Conservation (phyloP, 2,797 vertebrate genomes). For the Danio aesculapii region DNA sequence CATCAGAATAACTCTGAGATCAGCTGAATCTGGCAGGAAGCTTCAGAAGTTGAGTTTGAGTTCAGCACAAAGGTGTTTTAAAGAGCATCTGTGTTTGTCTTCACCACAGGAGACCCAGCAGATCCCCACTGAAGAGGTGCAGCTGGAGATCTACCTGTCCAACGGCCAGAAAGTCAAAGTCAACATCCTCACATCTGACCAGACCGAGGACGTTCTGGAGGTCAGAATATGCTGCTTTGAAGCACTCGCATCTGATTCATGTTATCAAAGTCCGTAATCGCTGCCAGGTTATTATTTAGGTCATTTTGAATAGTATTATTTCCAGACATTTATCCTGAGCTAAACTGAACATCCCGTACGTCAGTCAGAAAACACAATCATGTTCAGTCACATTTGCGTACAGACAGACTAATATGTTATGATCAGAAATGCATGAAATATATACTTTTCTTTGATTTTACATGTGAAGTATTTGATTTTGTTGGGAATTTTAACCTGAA, state of each 20-base stretch:
- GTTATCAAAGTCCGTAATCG: not conserved
- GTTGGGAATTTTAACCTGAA: too few species aligned
- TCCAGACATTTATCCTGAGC: not conserved
- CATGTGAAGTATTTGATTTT: too few species aligned
- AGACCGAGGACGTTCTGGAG: constrained; percentile 97
- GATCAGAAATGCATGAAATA: not conserved
- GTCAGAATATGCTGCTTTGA: constrained; percentile 70
- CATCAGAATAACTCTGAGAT: not conserved
- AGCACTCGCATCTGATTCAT: not conserved
- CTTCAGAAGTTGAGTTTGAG: not conserved
- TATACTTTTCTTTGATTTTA: too few species aligned
- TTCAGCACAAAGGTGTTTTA: not conserved
- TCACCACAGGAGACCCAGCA: constrained; percentile 92
- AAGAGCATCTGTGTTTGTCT: constrained; percentile 30
- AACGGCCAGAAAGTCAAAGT: constrained; percentile 94
- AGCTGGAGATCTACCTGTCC: constrained; percentile 92
- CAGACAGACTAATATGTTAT: not conserved
- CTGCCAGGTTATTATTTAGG: too few species aligned
- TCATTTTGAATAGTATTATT: not conserved
- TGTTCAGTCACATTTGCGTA: not conserved
- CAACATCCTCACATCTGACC: constrained; percentile 92
- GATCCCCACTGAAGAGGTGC: constrained; percentile 95
- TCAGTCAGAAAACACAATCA: not conserved
- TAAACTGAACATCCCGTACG: not conserved
- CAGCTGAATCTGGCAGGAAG: constrained; percentile 29